Base-by-base conservation (phyloP, 2,888 invertebrate genomes). In the Barypeithes pellucidus region DNA sequence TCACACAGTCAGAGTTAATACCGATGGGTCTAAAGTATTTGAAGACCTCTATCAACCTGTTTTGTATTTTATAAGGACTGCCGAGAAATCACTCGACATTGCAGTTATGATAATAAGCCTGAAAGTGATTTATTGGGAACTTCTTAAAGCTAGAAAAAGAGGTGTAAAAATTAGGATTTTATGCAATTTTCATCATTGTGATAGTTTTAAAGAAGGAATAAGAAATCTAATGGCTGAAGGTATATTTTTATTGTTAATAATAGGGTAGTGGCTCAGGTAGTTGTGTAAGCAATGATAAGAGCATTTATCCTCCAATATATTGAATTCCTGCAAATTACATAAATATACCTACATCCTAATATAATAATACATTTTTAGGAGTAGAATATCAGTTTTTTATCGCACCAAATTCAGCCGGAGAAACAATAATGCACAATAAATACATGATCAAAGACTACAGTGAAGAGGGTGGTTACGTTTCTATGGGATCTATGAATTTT, bases 381-480 rank as follows among this genome's bases (percentile, higher is more conserved):
- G 71, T 80, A 22, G 61, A 77, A 29, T 77, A 79, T 22, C 76
- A 78, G 57, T 79, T 80, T 67, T 84, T 80, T 72, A 69, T 83
- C 4, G 76, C 80, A n/a, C 78, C 77, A 52, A 76, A 62, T 20
- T 33, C 70, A 22, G 60, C 69, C 16, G 9, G 76, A n/a, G 75
- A 77, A 24, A 81, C 80, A 68, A 84, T 85, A 60, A 82, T 85
- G 82, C 85, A 85, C 77, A 80, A 82, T 62, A 85, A 85, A 77
- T 85, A 80, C 75, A 83, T 84, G 54, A 67, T 85, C 1, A 85
- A 85, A 77, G 85, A 85, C 76, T 83, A 81, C 73, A 62, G 67
- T 24, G 72, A 77, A 43, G 33, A 60, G 4, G 69, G 72, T 62
- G 81, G 81, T 14, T 83, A 73, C 74, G 72, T 84, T 3, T 80